These are phyloP conservation scores for Bolinopsis microptera DNA, from an alignment of 37 sponge, comb jelly and placozoan genomes.

Conservation along the genomic window DNA sequence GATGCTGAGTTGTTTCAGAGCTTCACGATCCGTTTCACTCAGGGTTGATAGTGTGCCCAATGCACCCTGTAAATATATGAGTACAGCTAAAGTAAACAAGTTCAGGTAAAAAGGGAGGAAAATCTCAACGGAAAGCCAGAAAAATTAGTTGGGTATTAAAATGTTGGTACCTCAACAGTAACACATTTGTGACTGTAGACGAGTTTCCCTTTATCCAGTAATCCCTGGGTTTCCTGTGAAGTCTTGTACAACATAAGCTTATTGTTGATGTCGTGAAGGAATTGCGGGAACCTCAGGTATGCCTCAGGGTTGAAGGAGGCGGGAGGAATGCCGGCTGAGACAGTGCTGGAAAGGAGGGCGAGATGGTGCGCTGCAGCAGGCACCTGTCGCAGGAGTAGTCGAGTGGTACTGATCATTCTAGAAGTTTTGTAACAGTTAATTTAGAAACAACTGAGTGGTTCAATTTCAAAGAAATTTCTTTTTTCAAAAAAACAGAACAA, in stretches of 20 bases:
- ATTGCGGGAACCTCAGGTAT: conserved; percentile 64
- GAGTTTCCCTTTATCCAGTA: not conserved
- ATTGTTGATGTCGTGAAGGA: conserved; percentile 41
- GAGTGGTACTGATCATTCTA: not conserved
- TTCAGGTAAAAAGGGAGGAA: too few relatives aligned
- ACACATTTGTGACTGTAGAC: conserved; percentile 53
- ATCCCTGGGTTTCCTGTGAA: not conserved
- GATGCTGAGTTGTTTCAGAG: conserved; percentile 33
- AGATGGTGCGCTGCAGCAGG: not conserved
- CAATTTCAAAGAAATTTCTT: not conserved
- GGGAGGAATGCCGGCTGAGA: not conserved
- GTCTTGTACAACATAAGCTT: not conserved
- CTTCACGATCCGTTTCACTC: not conserved
- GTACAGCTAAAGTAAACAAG: too few relatives aligned
- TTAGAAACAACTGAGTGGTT: not conserved
- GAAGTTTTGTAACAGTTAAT: too few relatives aligned
- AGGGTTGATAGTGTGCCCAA: not conserved
- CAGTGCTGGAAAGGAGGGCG: not conserved
- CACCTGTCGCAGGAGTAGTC: not conserved
- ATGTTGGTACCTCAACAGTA: conserved; percentile 55
- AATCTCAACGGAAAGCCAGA: too few relatives aligned
- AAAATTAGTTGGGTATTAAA: too few relatives aligned
- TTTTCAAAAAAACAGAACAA: not conserved
- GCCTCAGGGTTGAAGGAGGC: conserved; percentile 60
- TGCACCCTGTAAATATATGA: not conserved